phyloP scores from a whole-genome alignment of 2,113 vertebrate species.

The Glareola pratincola region DNA sequence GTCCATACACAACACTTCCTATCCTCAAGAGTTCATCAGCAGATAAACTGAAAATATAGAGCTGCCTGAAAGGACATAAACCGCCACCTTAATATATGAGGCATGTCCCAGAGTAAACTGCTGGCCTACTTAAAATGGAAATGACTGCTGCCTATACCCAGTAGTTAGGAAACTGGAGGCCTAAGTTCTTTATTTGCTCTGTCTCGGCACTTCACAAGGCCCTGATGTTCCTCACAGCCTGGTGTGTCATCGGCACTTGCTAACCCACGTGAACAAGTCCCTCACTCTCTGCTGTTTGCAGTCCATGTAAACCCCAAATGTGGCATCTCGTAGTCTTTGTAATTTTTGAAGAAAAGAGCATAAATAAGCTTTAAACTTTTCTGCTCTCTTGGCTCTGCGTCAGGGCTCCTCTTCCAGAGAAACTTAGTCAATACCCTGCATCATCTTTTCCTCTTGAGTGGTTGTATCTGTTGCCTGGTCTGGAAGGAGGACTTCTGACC shows the following conservation, averaged over 20 bases:
- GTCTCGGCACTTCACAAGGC: background rate
- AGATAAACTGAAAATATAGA: slow-evolving; percentile 36
- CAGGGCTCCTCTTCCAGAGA: background rate
- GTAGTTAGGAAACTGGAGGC: slow-evolving; percentile 14
- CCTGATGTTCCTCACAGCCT: background rate
- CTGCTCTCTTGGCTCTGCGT: background rate
- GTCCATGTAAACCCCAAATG: background rate
- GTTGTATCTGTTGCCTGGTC: background rate
- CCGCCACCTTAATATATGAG: slow-evolving; percentile 8
- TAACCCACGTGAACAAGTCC: background rate
- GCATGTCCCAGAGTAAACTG: slow-evolving; percentile 26
- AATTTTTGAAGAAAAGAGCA: background rate
- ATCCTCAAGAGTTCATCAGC: background rate
- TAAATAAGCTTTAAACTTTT: background rate
- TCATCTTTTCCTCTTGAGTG: background rate
- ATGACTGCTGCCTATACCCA: background rate
- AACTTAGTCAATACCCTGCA: background rate
- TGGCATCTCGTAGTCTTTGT: background rate
- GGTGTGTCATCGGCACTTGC: background rate
- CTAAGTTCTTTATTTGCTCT: slow-evolving; percentile 22
- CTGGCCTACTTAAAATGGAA: slow-evolving; percentile 50
- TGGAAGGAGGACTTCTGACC: background rate
- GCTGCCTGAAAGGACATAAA: slow-evolving; percentile 44
- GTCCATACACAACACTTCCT: background rate
- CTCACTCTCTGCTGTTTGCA: background rate